Evolutionary conservation across 2,888 invertebrate species (phyloP), one percentile per base, ranked within the genome.

Genomic region (Esperia sulphurella): DNA sequence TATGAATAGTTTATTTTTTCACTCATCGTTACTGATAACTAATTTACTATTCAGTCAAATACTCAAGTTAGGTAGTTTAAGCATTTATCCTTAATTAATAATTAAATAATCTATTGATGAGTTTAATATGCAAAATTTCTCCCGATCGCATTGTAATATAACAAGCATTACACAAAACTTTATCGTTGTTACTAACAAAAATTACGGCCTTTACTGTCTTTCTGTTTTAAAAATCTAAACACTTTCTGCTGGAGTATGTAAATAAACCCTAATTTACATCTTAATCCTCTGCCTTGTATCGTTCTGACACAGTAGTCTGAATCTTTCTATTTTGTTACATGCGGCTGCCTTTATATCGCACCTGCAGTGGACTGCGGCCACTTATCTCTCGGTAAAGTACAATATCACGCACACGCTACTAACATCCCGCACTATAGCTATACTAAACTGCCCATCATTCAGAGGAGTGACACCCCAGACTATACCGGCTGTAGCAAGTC

Each of bases 371-470:
- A 92, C 83, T 91, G 91, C 86, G 90, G 83, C 77, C 90, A 87
- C 85, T 90, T 92, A 79, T 91, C 92, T 83, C 86, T 92, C 80
- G 92, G 92, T 92, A 93, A 92, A 85, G 92, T 92, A 92, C 92
- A 91, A 89, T 91, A 92, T 91, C 92, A 92, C 90, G 92, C 92
- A 84, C 86, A 83, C 83, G 83, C 85, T 67, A 86, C 90, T 90
- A 90, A 90, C 88, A 77, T 76, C 65, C 73, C 79, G 66, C 81
- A 81, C 71, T 81, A 75, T 79, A 83, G 81, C 75, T 76, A 75
- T 75, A 79, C 83, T 68, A 84, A 82, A 77, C 66, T 79, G 59
- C 72, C 78, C 68, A 67, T 65, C 63, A 73, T 68, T 53, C 80
- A 75, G 62, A 74, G 84, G 63, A 74, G 80, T 65, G 81, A 72